These are phyloP conservation scores for Harpagifer antarcticus DNA, from an alignment of 2,797 vertebrate species.

Conservation along the genomic window DNA sequence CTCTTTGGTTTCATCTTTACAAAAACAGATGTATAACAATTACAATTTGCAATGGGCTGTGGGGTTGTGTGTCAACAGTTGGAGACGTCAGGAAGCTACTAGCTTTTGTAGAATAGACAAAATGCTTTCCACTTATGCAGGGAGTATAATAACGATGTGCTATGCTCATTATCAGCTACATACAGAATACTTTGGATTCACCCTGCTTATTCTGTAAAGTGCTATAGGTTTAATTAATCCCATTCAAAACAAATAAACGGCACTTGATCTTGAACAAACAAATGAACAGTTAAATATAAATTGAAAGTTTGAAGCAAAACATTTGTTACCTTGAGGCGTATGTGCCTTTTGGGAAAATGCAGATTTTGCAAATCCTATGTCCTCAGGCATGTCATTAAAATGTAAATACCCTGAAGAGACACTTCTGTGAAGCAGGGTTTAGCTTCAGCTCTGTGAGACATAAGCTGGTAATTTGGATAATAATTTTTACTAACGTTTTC, in stretches of 20 bases:
- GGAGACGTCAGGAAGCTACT: not conserved
- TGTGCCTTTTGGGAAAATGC: not conserved
- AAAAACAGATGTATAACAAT: not conserved
- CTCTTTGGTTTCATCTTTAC: not conserved
- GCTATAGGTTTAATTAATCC: too few relatives aligned
- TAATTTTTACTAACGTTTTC: not conserved
- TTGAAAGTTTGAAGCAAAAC: not conserved
- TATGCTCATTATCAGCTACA: not conserved
- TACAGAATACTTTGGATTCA: not conserved
- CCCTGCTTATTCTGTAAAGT: not conserved
- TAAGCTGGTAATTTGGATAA: not conserved
- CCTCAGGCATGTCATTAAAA: constrained; percentile 5
- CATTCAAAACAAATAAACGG: not conserved
- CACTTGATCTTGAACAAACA: constrained; percentile 1
- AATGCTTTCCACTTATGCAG: not conserved
- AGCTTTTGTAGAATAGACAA: not conserved
- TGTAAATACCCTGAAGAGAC: not conserved
- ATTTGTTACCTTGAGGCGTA: not conserved
- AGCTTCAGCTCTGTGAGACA: not conserved
- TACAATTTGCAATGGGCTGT: too few relatives aligned
- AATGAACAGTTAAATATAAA: not conserved
- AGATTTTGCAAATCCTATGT: not conserved
- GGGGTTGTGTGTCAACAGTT: not conserved
- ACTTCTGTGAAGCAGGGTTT: constrained; percentile 2
- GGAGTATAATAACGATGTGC: not conserved